Conservation (phyloP, 2,113 vertebrate genomes). For the Eira barbara region DNA sequence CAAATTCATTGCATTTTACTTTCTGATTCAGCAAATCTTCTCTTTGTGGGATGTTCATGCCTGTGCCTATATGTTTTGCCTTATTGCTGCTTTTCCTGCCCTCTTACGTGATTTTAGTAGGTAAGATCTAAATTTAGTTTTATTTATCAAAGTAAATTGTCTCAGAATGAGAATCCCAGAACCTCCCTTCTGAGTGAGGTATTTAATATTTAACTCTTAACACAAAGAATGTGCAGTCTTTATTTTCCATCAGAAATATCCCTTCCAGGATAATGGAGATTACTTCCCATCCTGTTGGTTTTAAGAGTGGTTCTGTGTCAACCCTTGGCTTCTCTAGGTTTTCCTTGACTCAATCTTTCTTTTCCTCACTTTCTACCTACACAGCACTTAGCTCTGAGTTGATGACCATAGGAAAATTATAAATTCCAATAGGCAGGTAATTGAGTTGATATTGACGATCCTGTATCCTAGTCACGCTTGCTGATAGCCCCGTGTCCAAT, state of each 20-base stretch:
- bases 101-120: neutral
- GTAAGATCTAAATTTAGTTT: neutral
- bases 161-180: neutral
- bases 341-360: neutral
- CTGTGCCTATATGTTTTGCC: neutral
- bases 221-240: too few species aligned
- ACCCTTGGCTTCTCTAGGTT: neutral
- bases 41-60: neutral
- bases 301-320: neutral
- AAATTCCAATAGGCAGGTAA: too few species aligned
- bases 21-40: neutral
- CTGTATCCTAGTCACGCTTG: accelerated
- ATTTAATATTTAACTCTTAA: neutral
- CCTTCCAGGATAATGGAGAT: neutral
- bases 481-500: too few species aligned
- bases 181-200: neutral
- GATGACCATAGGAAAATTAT: neutral
- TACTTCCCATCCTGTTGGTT: neutral
- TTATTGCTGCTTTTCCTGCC: neutral
- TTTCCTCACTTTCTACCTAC: neutral
- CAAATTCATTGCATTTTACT: neutral
- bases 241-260: neutral
- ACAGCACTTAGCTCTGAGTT: neutral
- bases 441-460: neutral
- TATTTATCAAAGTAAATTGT: neutral